Evolutionary conservation across 92 coral and sea anemone species (phyloP).

Genomic region (Epizoanthus scotinus): DNA sequence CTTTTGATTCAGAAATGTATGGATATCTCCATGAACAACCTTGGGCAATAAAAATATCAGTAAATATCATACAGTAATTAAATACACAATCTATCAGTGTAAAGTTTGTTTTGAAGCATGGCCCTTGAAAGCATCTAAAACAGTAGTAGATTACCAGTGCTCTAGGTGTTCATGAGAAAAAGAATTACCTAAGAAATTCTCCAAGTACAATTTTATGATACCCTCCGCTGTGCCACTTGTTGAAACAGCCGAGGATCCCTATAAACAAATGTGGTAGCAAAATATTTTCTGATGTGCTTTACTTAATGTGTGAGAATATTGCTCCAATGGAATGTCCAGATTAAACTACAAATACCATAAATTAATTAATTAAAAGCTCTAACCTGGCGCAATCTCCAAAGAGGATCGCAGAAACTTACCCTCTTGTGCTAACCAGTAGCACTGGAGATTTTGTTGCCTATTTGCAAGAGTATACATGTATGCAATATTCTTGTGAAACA

Average conservation of each 20-base stretch:
- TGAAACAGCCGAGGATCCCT: no score
- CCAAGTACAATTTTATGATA: slow-evolving; percentile 48
- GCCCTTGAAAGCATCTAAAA: slow-evolving; percentile 21
- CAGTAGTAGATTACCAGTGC: slow-evolving; percentile 24
- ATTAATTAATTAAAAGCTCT: no score
- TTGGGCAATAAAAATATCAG: slow-evolving; percentile 40
- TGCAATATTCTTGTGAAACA: no score
- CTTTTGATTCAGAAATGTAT: slow-evolving; percentile 31
- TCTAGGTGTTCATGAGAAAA: slow-evolving; percentile 39
- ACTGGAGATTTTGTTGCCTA: slow-evolving; percentile 22
- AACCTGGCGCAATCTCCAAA: slow-evolving; percentile 28
- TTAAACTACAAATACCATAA: no score
- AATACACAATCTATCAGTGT: slow-evolving; percentile 38
- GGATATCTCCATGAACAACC: slow-evolving; percentile 41
- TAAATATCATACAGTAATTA: slow-evolving; percentile 41
- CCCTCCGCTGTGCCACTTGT: slow-evolving; percentile 44
- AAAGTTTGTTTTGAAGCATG: slow-evolving; percentile 48
- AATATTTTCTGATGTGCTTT: no score
- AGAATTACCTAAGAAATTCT: slow-evolving; percentile 35
- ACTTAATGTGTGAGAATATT: no score
- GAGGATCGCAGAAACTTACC: slow-evolving; percentile 15
- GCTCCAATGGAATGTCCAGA: no score
- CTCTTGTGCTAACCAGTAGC: slow-evolving; percentile 21
- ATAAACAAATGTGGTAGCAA: no score
- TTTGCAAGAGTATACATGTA: background rate